Evolutionary conservation across 1,140 invertebrate genomes (phyloP).

Genomic region (Teleopsis dalmanni): DNA sequence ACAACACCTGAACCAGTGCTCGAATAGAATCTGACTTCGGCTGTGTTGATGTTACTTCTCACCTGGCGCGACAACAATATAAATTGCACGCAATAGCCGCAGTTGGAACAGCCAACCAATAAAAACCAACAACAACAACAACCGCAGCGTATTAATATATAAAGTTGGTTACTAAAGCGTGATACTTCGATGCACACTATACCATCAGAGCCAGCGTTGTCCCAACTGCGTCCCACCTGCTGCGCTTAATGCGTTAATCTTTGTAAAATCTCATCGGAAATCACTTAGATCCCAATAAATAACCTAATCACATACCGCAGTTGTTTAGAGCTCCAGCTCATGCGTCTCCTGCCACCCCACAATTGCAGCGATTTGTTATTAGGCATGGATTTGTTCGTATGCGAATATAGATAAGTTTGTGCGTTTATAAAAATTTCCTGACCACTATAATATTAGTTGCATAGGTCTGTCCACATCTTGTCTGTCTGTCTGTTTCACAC

Average conservation of each 20-base stretch:
- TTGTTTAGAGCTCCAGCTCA: no score
- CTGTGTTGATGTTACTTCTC: conserved; percentile 23
- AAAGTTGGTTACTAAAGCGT: no score
- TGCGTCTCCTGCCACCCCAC: no score
- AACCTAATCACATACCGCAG: conserved; percentile 27
- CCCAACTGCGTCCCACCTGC: conserved; percentile 35
- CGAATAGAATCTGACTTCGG: neutral
- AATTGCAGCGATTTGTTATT: no score
- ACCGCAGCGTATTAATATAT: no score
- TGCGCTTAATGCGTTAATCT: conserved; percentile 42
- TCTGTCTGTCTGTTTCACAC: neutral
- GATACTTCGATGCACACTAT: no score
- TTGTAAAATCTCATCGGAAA: conserved; percentile 41
- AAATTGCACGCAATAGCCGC: conserved; percentile 11
- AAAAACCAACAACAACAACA: no score
- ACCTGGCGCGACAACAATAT: conserved; percentile 29
- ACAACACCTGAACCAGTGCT: no score
- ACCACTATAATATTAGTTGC: neutral
- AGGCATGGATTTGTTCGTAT: no score
- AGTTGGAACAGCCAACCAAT: neutral
- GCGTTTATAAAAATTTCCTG: no score
- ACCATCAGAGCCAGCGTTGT: no score
- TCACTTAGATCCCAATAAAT: conserved; percentile 46
- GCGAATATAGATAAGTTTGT: neutral
- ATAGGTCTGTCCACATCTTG: neutral